phyloP scores from a whole-genome alignment of 2,113 vertebrate species.

The Meleagris gallopavo region DNA sequence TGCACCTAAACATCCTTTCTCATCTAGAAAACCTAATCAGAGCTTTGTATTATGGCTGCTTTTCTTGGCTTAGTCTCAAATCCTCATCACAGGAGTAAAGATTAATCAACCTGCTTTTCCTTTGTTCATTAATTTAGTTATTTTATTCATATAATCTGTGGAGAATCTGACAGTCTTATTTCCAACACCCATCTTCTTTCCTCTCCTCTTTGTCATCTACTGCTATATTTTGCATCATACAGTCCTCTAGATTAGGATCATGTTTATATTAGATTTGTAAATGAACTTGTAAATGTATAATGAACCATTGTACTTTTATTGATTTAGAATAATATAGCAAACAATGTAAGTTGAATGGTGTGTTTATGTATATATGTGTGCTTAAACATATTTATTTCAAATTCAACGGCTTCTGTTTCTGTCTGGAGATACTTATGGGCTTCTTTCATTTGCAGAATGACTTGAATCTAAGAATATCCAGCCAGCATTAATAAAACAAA shows the following conservation, averaged over 20 bases:
- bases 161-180: background rate
- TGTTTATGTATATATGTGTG: background rate
- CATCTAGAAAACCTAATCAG: background rate
- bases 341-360: background rate
- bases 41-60: background rate
- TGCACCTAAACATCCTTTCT: background rate
- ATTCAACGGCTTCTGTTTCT: background rate
- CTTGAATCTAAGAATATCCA: background rate
- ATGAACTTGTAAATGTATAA: background rate
- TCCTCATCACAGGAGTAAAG: background rate
- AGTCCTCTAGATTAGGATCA: background rate
- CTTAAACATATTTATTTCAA: background rate
- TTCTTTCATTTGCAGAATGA: background rate
- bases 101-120: constrained; percentile 30
- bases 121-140: constrained; percentile 20
- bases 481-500: background rate
- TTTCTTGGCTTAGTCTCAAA: constrained; percentile 38
- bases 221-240: background rate
- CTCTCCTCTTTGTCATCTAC: background rate
- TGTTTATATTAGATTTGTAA: background rate
- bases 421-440: background rate
- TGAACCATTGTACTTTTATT: background rate
- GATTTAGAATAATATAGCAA: background rate
- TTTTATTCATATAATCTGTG: background rate
- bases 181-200: background rate